phyloP scores from a whole-genome alignment of 2,797 vertebrate genomes.

The Diplodus sargus region DNA sequence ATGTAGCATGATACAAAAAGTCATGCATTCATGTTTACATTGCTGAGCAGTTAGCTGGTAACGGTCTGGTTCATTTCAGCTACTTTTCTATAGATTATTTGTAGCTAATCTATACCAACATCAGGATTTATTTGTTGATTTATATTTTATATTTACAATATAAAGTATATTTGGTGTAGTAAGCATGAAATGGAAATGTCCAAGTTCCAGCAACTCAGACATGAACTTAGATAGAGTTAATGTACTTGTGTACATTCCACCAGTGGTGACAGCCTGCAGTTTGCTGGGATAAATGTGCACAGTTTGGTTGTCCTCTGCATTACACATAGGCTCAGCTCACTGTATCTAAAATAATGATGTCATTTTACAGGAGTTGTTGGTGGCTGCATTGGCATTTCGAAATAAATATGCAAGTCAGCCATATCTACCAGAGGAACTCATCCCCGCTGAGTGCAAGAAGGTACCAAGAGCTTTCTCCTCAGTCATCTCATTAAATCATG shows the following conservation, averaged over 20 bases:
- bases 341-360: neutral
- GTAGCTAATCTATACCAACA: too few relatives aligned
- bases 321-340: neutral
- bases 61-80: too few relatives aligned
- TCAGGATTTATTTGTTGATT: too few relatives aligned
- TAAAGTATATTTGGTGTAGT: neutral
- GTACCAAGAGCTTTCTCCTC: constrained; percentile 67
- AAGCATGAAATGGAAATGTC: neutral
- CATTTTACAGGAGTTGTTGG: constrained; percentile 81
- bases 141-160: too few relatives aligned
- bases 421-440: constrained; percentile 87
- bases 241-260: neutral
- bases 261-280: neutral
- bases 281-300: neutral
- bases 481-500: neutral
- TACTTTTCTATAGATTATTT: too few relatives aligned
- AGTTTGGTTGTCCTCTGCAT: neutral
- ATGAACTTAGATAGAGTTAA: too few relatives aligned
- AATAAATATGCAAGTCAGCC: constrained; percentile 87
- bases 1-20: too few relatives aligned
- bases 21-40: too few relatives aligned
- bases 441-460: constrained; percentile 82
- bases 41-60: too few relatives aligned
- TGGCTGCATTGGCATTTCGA: constrained; percentile 88
- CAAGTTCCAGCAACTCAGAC: neutral